Base-by-base conservation (phyloP, 1,140 invertebrate species). In the Mesaphorura yosii region DNA sequence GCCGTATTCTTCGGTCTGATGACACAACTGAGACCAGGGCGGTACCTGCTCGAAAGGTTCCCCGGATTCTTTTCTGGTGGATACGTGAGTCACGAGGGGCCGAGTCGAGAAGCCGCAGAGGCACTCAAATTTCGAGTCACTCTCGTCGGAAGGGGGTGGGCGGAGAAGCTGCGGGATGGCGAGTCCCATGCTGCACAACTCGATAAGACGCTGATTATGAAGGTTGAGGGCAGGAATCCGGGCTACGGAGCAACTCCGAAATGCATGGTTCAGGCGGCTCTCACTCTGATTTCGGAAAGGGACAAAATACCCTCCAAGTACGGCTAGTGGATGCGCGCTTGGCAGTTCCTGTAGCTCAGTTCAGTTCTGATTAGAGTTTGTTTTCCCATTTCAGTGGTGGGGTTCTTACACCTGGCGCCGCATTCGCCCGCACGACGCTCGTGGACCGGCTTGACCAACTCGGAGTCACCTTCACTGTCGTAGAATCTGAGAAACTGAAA, bases 211-310 rank as follows among this genome's bases (percentile, higher is more conserved):
- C 68, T 88, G 23, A 74, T 78, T 34, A 5, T 1, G 54, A 54
- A 65, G 70, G 71, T 81, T 19, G 68, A 69, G 2, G 79, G 77
- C n/a, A 64, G 64, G 46, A 84, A 90, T 73, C 81, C 86, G n/a
- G 89, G 81, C 40, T 96, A 95, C 72, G 80, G 84, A 5, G 76
- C 80, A 1, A 93, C 90, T 1, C 80, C 79, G 29, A 78, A 76
- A n/a, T 74, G 75, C 44, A 64, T 88, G 53, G 64, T 92, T 2
- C 73, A 81, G 51, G 74, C 80, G 44, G 90, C 80, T 1, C 59
- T 88, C 41, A 83, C 77, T 15, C 72, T 94, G 51, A 69, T 94
- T 1, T 78, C 78, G 37, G 86, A 95, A 67, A 69, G 67, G 47
- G 72, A 83, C 42, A 84, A 84, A 64, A 78, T 93, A 71, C 86